Evolutionary conservation across 2,113 vertebrate species (phyloP).

Genomic region (Ageneiosus marmoratus): DNA sequence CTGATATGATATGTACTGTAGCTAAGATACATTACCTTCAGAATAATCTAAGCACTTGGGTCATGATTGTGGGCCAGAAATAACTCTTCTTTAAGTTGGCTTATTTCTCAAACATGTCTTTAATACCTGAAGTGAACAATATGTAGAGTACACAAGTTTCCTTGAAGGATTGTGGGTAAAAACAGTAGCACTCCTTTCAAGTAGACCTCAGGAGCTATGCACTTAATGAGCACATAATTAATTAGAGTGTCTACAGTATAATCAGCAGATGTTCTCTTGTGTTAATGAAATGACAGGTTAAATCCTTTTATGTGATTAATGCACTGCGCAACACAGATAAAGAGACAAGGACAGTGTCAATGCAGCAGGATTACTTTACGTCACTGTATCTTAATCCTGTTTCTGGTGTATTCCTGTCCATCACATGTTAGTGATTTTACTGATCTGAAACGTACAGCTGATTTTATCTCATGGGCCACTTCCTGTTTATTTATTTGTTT

Average conservation of each 20-base stretch:
- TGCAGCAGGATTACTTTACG: conserved; percentile 15
- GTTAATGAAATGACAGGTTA: conserved; percentile 53
- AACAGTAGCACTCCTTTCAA: background rate
- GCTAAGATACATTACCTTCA: background rate
- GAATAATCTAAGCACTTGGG: background rate
- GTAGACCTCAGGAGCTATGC: background rate
- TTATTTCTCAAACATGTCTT: background rate
- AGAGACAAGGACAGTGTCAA: conserved; percentile 40
- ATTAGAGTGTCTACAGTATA: conserved; percentile 42
- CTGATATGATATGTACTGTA: background rate
- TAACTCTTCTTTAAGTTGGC: background rate
- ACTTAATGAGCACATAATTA: conserved; percentile 19
- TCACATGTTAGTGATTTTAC: background rate
- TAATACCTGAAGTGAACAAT: background rate
- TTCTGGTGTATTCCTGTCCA: background rate
- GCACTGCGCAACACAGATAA: conserved; percentile 32
- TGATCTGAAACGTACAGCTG: background rate
- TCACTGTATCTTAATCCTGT: background rate
- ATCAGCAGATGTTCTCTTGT: conserved; percentile 54
- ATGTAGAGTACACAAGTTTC: background rate
- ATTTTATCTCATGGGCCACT: background rate
- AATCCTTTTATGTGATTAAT: conserved; percentile 61
- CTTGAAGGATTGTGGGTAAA: background rate
- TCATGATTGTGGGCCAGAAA: background rate
- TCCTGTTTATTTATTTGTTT: background rate